Evolutionary conservation across 2,797 vertebrate species (phyloP).

Genomic region (Pteronotus mesoamericanus): DNA sequence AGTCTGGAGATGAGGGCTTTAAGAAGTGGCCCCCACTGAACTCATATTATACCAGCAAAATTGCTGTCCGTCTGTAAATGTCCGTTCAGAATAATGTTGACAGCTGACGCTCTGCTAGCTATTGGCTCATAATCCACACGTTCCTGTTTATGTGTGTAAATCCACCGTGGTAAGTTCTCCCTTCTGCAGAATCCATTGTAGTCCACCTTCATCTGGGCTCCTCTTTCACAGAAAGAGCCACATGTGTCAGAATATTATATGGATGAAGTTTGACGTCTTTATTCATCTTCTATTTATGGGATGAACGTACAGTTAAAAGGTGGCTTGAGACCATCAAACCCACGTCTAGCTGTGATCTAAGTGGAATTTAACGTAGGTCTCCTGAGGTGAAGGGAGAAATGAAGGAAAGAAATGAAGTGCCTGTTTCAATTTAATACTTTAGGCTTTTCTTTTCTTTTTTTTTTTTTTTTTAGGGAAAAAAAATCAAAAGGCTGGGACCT

Average conservation of each 20-base stretch:
- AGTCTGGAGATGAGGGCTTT: background rate
- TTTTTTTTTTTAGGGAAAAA: background rate
- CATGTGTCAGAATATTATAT: conserved; percentile 56
- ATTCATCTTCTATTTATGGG: conserved; percentile 74
- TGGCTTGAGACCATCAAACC: conserved; percentile 71
- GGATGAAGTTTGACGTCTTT: conserved; percentile 72
- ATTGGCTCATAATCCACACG: background rate
- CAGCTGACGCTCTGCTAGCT: background rate
- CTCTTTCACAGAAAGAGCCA: conserved; percentile 18
- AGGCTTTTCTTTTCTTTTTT: background rate
- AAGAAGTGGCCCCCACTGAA: background rate
- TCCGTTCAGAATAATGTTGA: background rate
- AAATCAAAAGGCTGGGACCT: conserved; percentile 64
- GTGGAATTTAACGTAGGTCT: conserved; percentile 62
- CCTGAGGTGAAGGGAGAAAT: conserved; percentile 65
- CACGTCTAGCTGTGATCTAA: conserved; percentile 65
- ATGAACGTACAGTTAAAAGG: conserved; percentile 55
- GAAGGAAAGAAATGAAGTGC: conserved; percentile 66
- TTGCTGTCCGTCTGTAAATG: background rate
- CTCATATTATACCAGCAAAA: background rate
- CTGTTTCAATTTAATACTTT: conserved; percentile 72
- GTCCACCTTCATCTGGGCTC: background rate
- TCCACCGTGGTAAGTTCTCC: background rate
- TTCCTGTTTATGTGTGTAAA: background rate
- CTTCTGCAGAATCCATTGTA: background rate